These are phyloP conservation scores for Lasius fuliginosus DNA, from an alignment of 2,888 invertebrate genomes.

Conservation along the genomic window DNA sequence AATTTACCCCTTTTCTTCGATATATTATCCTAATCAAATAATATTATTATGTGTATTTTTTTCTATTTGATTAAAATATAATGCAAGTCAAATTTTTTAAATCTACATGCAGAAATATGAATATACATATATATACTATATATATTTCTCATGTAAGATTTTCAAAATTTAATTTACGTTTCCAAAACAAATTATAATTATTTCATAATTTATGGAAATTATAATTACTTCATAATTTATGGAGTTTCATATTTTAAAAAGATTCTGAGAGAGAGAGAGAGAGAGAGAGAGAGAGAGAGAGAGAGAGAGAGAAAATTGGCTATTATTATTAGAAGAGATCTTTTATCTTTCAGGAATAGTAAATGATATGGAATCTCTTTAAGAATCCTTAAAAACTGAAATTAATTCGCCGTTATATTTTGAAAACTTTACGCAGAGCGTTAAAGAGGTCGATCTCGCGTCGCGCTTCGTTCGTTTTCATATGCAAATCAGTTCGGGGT, in stretches of 20 bases:
- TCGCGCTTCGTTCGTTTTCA: constrained; percentile 45
- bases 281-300: not conserved
- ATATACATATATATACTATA: not conserved
- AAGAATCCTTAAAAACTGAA: not conserved
- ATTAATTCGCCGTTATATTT: constrained; percentile 22
- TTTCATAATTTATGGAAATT: no score
- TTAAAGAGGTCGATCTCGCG: constrained; percentile 29
- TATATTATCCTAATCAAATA: constrained; percentile 33
- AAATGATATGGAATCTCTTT: not conserved
- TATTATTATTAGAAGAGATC: not conserved
- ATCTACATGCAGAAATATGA: not conserved
- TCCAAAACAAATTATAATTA: not conserved
- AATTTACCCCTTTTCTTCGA: not conserved
- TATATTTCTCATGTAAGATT: not conserved
- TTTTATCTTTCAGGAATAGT: not conserved
- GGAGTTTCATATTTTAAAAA: not conserved
- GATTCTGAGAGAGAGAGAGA: not conserved
- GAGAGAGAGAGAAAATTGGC: not conserved
- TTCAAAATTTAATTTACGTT: not conserved
- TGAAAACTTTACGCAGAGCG: not conserved
- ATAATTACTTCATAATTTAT: not conserved
- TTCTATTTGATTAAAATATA: constrained; percentile 7
- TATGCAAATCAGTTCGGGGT: constrained; percentile 58
- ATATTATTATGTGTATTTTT: not conserved
- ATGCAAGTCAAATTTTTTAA: not conserved